A percentile compares a stretch with the other conserved stretches of the same genome.
Evolutionary conservation across 2,797 vertebrate species (phyloP).

Genomic region (Lemur catta): DNA sequence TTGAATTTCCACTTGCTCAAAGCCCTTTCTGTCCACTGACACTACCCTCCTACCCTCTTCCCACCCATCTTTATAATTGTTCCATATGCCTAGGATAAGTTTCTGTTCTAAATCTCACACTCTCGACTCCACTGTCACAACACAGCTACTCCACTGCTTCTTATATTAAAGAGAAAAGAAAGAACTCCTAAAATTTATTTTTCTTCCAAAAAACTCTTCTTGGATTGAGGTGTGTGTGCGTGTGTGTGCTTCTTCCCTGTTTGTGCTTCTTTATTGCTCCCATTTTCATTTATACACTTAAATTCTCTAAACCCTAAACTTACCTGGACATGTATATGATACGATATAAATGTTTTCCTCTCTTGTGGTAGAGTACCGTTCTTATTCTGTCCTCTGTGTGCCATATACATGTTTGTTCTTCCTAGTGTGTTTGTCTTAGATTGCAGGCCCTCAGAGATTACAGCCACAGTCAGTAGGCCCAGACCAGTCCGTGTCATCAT

Average conservation of each 20-base stretch:
- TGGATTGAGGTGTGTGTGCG: neutral
- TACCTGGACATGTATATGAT: neutral
- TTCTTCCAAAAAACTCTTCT: neutral
- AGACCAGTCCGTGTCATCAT: neutral
- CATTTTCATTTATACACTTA: neutral
- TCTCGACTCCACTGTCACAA: neutral
- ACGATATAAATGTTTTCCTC: constrained; percentile 16
- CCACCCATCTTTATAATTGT: neutral
- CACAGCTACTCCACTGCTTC: neutral
- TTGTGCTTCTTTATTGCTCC: neutral
- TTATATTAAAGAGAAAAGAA: neutral
- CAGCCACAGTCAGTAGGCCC: neutral
- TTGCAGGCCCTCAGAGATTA: constrained; percentile 20
- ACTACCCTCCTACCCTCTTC: neutral
- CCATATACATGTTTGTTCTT: constrained; percentile 4
- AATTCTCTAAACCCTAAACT: neutral
- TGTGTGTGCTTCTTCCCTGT: neutral
- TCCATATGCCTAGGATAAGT: neutral
- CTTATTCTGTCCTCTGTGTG: neutral
- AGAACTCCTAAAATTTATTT: neutral
- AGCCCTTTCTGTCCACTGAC: constrained; percentile 34
- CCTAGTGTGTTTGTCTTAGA: constrained; percentile 26
- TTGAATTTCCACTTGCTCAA: constrained; percentile 52
- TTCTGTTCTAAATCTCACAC: neutral
- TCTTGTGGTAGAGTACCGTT: neutral